These are phyloP conservation scores for Cryptotermes secundus DNA, from an alignment of 1,140 invertebrate genomes.

Conservation along the genomic window DNA sequence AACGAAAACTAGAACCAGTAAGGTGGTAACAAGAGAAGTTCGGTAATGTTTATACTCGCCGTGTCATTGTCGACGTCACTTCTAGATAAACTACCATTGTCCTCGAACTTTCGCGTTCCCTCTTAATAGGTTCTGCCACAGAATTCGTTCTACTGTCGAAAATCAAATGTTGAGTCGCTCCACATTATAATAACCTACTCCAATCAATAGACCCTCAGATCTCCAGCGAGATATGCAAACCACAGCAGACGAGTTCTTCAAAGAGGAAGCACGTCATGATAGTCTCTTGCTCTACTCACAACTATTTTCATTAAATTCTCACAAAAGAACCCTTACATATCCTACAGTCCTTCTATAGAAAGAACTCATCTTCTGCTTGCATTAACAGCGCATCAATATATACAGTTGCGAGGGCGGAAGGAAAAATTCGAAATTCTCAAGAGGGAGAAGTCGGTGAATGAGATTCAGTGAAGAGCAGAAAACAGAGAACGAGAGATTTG, in stretches of 20 bases:
- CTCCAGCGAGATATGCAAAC: too few relatives aligned
- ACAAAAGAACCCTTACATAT: neutral
- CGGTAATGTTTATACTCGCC: too few relatives aligned
- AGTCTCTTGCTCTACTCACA: neutral
- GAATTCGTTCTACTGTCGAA: too few relatives aligned
- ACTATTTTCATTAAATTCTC: neutral
- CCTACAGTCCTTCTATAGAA: neutral
- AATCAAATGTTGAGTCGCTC: too few relatives aligned
- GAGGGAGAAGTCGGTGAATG: neutral
- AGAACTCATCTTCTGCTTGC: neutral
- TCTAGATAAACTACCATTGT: too few relatives aligned
- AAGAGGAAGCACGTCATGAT: neutral
- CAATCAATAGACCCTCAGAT: too few relatives aligned
- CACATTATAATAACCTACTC: too few relatives aligned
- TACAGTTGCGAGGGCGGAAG: neutral
- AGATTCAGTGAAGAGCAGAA: neutral
- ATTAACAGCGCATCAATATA: neutral
- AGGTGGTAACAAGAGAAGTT: too few relatives aligned
- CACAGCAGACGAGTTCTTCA: neutral
- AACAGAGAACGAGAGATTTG: neutral
- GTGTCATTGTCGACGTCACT: too few relatives aligned
- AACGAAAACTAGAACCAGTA: too few relatives aligned
- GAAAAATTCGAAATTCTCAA: conserved; percentile 1
- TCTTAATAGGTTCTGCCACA: too few relatives aligned
- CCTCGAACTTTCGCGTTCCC: too few relatives aligned